Evolutionary conservation across 2,113 vertebrate genomes (phyloP), one percentile per base, ranked within the genome.

Genomic region (Chrysochloris asiatica): DNA sequence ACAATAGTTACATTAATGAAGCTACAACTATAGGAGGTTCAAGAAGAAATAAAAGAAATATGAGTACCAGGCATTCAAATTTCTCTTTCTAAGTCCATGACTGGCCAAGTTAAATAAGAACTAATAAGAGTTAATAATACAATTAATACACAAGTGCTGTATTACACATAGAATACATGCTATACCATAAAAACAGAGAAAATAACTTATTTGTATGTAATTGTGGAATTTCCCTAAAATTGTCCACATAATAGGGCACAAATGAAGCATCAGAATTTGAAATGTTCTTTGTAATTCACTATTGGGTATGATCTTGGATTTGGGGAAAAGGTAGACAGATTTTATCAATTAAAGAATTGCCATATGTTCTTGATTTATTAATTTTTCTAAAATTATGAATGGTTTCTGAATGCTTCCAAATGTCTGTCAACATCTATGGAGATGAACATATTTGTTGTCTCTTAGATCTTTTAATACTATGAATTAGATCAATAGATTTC

Each of bases 351-450:
- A 92, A 61, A 69, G 85, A 76, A 54, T 45, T n/a, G 9, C 8
- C 76, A 93, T 94, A 73, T 96, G 71, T 73, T 95, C 61, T 56
- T 61, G 33, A 91, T 85, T 80, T 90, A 92, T 72, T 92, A 92
- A 80, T 95, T 86, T 93, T 86, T 96, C 41, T 84, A 73, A 94
- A 92, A 86, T 93, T 22, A 43, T 83, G 48, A 83, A 82, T 71
- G 36, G n/a, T 38, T 93, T 52, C 59, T 91, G 52, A 93, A 78
- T 78, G 73, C 84, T 94, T 88, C 92, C 87, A 92, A 93, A 91
- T 86, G 67, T 47, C 78, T 92, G 80, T 90, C 81, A 80, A 11
- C 75, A 69, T 89, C 54, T 63, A 24, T 41, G 4, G 19, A 91
- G 84, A 92, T 56, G 61, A 76, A 16, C 21, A 17, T 75, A 67